phyloP scores from a whole-genome alignment of 2,888 invertebrate genomes.

The Saturnia pavonia region DNA sequence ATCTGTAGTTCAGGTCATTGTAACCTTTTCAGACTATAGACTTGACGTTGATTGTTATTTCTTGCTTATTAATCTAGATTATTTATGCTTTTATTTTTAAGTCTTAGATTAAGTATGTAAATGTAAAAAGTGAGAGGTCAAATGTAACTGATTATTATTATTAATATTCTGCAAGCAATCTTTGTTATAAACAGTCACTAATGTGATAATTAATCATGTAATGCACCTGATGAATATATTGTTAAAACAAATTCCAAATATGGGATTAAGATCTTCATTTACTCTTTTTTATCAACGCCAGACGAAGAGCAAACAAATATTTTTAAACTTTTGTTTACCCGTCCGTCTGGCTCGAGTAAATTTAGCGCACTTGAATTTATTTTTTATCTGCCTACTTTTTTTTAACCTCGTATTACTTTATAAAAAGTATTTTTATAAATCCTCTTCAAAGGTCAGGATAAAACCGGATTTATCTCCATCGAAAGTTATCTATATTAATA shows the following conservation, averaged over 20 bases:
- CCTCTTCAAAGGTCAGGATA: not conserved
- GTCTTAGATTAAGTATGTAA: too few species aligned
- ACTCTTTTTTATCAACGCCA: constrained; percentile 16
- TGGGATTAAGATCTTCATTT: not conserved
- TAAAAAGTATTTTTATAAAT: constrained; percentile 3
- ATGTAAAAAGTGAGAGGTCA: too few species aligned
- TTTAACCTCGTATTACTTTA: constrained; percentile 8
- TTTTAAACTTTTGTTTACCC: constrained; percentile 21
- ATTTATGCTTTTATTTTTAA: too few species aligned
- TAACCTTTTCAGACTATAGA: too few species aligned
- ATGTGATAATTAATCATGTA: not conserved
- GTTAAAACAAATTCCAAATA: not conserved
- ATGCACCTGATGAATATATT: not conserved
- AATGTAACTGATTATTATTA: too few species aligned
- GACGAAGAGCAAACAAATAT: constrained; percentile 25
- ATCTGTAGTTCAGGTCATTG: too few species aligned
- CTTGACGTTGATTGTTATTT: too few species aligned
- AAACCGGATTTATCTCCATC: not conserved
- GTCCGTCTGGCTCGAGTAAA: constrained; percentile 11
- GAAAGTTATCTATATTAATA: not conserved
- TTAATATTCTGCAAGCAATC: too few species aligned
- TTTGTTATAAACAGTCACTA: not conserved
- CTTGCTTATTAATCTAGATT: too few species aligned
- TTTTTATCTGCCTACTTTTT: not conserved
- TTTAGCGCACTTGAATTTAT: constrained; percentile 10